Base-by-base conservation (phyloP, 2,888 invertebrate species). In the Apamea anceps region DNA sequence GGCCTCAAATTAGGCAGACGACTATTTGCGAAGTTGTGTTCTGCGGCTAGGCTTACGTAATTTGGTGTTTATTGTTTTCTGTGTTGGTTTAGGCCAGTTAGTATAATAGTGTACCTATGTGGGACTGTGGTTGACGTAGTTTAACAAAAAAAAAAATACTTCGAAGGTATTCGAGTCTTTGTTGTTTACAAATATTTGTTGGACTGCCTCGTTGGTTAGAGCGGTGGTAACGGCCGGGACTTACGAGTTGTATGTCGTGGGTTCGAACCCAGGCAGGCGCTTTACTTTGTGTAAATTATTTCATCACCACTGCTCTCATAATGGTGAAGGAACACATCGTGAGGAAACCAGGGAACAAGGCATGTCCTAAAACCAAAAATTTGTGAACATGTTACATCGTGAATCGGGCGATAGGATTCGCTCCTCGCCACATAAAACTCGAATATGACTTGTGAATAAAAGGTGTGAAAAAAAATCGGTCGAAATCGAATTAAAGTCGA, bases 1-100 rank as follows among this genome's bases (percentile, higher is more conserved):
- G 45, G 45, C 60, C 13, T 15, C 28, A 68, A 85, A 76, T 77
- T 70, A 84, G 70, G 60, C 82, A 57, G 63, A 60, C 28, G 45
- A 60, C 72, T 75, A 75, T 84, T 86, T 77, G 77, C 60, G 67
- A 75, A 77, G 60, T 82, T 75, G n/a, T 73, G 42, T 73, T 82
- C 13, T 75, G 48, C 7, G 65, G 86, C 45, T 15, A 37, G 51
- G 60, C n/a, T 75, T 82, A 77, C n/a, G 51, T 62, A 68, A 75
- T 28, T 62, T 74, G 8, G n/a, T 48, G 25, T 21, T 73, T 70
- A 81, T 76, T 71, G 48, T 72, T 65, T 37, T 60, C 67, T 81
- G 21, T 57, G 28, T 65, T 63, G 37, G 48, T 62, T 71, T 66
- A 72, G n/a, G 45, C 37, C 71, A 54, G 10, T 48, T 25, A 5